phyloP scores from a whole-genome alignment of 2,888 invertebrate genomes.

The Zaprionus obscuricornis region DNA sequence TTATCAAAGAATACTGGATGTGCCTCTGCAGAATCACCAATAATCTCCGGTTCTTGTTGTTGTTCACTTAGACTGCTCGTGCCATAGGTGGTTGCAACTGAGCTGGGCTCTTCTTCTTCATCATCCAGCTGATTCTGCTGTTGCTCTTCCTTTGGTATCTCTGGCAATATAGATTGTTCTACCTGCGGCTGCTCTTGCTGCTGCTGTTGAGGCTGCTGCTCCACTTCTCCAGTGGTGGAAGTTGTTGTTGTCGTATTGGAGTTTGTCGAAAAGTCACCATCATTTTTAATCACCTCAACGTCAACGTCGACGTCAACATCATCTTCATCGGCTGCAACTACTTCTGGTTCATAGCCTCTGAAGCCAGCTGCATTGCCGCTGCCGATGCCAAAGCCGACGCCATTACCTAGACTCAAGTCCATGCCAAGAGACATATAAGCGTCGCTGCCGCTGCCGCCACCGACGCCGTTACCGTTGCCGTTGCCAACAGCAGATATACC shows the following conservation, averaged over 20 bases:
- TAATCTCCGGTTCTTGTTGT: conserved; percentile 39
- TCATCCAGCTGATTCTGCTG: conserved; percentile 28
- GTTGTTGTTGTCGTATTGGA: conserved; percentile 70
- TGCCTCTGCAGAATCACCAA: neutral
- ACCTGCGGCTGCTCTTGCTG: conserved; percentile 4
- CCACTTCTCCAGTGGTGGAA: conserved; percentile 46
- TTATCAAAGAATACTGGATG: conserved; percentile 49
- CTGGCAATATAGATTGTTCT: too few relatives aligned
- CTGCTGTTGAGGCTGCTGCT: conserved; percentile 28
- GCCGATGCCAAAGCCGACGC: conserved; percentile 36
- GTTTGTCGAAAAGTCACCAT: conserved; percentile 77
- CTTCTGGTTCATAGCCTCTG: conserved; percentile 27
- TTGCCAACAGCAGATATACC: conserved; percentile 32
- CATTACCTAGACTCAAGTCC: conserved; percentile 64
- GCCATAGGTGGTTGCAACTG: conserved; percentile 80
- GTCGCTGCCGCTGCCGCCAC: conserved; percentile 34
- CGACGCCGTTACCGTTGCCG: conserved; percentile 39
- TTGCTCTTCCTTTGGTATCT: conserved; percentile 11
- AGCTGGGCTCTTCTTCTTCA: conserved; percentile 79
- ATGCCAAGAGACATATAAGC: conserved; percentile 56
- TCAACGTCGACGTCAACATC: conserved; percentile 61
- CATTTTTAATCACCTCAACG: conserved; percentile 74
- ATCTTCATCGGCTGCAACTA: conserved; percentile 49
- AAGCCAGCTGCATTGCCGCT: conserved; percentile 32
- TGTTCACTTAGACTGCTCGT: conserved; percentile 79